These are phyloP conservation scores for Corythornis cristatus DNA, from an alignment of 2,113 vertebrate genomes.

Conservation along the genomic window DNA sequence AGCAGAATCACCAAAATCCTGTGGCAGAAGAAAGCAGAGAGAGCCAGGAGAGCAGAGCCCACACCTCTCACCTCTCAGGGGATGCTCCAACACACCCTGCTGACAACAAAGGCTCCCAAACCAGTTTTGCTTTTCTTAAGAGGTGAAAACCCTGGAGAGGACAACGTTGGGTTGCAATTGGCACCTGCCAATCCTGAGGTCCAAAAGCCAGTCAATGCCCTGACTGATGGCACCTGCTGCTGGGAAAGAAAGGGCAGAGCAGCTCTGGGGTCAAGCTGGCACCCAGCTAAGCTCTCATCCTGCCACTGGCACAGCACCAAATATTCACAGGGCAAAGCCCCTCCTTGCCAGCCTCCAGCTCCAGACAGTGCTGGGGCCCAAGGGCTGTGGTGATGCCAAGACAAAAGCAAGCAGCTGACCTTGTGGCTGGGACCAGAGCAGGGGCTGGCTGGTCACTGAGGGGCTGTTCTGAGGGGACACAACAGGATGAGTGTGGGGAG, in stretches of 20 bases:
- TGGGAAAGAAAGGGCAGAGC: background rate
- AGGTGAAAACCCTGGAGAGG: background rate
- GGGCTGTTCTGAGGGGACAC: background rate
- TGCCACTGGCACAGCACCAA: background rate
- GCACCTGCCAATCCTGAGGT: background rate
- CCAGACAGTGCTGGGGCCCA: rapidly evolving
- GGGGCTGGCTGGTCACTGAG: background rate
- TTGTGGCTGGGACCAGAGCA: background rate
- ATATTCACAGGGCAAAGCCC: background rate
- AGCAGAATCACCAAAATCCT: background rate
- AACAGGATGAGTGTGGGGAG: background rate
- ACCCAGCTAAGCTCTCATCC: rapidly evolving
- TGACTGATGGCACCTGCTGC: background rate
- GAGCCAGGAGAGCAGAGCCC: background rate
- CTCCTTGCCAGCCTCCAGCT: background rate
- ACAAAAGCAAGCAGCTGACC: background rate
- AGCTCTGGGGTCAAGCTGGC: background rate
- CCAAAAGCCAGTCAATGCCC: background rate
- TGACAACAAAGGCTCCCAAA: background rate
- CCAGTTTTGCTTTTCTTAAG: background rate
- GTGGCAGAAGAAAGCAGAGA: background rate
- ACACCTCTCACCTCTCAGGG: background rate
- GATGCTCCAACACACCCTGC: background rate
- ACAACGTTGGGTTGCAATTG: background rate
- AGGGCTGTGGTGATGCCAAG: background rate